Conservation (phyloP, 92 coral and sea anemone species). For the Bergia sp. region DNA sequence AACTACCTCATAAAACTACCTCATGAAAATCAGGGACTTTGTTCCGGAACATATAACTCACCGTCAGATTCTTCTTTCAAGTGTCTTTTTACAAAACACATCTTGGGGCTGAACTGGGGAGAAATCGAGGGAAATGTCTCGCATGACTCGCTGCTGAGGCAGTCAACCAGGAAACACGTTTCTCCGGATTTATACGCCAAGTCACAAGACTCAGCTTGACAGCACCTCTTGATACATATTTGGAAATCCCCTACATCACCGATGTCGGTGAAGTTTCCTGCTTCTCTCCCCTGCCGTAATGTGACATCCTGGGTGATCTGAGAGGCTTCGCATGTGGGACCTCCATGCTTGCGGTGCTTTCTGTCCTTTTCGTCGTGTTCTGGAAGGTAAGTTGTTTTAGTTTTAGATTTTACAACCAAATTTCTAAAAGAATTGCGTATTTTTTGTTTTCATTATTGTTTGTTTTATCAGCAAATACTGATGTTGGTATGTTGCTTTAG, state of each 20-base stretch:
- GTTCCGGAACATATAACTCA: neutral
- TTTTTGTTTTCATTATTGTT: neutral
- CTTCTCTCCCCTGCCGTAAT: constrained; percentile 70
- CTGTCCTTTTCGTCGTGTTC: constrained; percentile 61
- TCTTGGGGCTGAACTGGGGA: constrained; percentile 76
- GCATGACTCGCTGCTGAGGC: constrained; percentile 75
- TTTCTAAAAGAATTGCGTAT: no score
- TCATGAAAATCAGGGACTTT: no score
- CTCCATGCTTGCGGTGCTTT: constrained; percentile 85
- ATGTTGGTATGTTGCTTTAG: no score
- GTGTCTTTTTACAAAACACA: constrained; percentile 74
- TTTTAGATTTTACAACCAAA: no score
- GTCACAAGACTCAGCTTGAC: constrained; percentile 76
- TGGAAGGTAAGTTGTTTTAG: neutral
- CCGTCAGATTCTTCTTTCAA: constrained; percentile 51
- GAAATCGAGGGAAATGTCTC: constrained; percentile 74
- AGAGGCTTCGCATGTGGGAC: constrained; percentile 75
- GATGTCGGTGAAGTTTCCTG: constrained; percentile 88
- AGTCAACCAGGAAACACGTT: constrained; percentile 84
- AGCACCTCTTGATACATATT: constrained; percentile 83
- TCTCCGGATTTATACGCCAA: constrained; percentile 87
- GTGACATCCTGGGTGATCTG: constrained; percentile 76
- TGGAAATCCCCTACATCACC: constrained; percentile 93
- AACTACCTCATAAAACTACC: no score
- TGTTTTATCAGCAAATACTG: no score